phyloP scores from a whole-genome alignment of 2,113 vertebrate species.

The Hydrochoerus hydrochaeris region DNA sequence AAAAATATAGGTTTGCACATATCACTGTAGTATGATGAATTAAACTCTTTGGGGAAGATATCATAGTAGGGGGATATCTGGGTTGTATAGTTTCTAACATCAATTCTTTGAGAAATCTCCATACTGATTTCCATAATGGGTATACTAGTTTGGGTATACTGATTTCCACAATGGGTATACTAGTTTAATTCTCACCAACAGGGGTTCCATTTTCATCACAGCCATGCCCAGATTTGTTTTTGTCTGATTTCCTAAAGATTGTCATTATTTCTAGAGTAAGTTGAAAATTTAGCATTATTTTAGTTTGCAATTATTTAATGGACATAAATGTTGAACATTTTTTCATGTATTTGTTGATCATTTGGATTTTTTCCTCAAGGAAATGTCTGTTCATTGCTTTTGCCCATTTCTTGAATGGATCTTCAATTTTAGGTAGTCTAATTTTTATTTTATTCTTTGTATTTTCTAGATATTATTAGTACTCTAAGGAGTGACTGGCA shows the following conservation, averaged over 20 bases:
- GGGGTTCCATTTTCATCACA: background rate
- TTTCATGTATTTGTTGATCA: background rate
- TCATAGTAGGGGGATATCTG: background rate
- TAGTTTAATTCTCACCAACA: background rate
- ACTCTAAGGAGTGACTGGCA: background rate
- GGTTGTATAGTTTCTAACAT: background rate
- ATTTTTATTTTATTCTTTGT: background rate
- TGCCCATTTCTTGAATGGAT: background rate
- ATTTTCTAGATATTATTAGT: background rate
- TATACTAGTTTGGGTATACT: background rate
- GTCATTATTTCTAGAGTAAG: background rate
- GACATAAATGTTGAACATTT: background rate
- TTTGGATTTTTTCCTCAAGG: background rate
- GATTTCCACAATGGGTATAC: background rate
- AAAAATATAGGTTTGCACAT: background rate
- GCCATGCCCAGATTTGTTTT: background rate
- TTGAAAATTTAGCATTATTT: background rate
- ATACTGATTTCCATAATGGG: background rate
- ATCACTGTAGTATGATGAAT: background rate
- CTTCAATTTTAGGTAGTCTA: background rate
- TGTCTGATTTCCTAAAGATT: background rate
- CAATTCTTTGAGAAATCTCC: background rate
- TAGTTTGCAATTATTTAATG: background rate
- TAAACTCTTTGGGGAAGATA: background rate
- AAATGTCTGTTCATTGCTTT: background rate